phyloP scores from a whole-genome alignment of 1,140 invertebrate genomes.

The Vollenhovia emeryi region DNA sequence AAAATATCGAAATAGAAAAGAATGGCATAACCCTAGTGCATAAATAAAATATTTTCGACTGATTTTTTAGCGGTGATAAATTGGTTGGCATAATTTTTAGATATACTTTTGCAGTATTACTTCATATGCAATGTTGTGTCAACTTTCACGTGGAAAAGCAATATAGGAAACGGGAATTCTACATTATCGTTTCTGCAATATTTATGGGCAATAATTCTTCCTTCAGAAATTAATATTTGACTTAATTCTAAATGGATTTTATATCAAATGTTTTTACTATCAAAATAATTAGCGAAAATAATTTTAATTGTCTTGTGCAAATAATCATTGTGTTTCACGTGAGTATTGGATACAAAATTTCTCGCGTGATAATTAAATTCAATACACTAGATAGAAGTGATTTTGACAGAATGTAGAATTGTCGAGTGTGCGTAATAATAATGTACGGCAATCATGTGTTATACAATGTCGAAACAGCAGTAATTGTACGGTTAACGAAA shows the following conservation, averaged over 20 bases:
- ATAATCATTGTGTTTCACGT: background rate
- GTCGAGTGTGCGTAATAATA: background rate
- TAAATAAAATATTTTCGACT: background rate
- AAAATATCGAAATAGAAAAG: background rate
- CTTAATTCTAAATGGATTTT: background rate
- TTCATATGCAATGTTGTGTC: background rate
- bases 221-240: background rate
- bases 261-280: slow-evolving; percentile 2
- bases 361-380: slow-evolving; percentile 20
- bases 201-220: background rate
- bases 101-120: background rate
- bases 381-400: slow-evolving; percentile 19
- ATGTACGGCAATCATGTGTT: slow-evolving; percentile 8
- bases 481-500: slow-evolving; percentile 15
- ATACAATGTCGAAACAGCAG: background rate
- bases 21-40: background rate
- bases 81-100: background rate
- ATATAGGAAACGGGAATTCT: background rate
- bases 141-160: background rate
- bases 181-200: background rate
- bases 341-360: background rate
- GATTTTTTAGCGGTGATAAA: background rate
- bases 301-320: slow-evolving; percentile 2
- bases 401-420: slow-evolving; percentile 15
- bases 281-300: slow-evolving; percentile 1